Conservation (phyloP, 2,888 invertebrate species). For the Lomographa bimaculata region DNA sequence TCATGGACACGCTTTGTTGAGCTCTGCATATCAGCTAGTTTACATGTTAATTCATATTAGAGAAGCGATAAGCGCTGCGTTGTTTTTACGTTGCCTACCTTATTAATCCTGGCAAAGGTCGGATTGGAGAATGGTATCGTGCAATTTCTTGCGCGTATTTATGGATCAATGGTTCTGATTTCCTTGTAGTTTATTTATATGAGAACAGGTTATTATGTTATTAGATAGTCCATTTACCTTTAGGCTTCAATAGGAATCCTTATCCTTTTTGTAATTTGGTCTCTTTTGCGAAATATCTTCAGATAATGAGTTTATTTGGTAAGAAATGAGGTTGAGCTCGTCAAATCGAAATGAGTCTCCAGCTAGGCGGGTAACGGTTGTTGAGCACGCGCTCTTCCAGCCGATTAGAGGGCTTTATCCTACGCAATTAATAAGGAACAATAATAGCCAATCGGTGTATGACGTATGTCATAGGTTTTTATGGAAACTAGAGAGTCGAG, state of each 20-base stretch:
- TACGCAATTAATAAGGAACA: conserved; percentile 35
- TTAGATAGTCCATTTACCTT: too few species aligned
- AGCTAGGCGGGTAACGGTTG: conserved; percentile 46
- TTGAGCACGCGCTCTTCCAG: conserved; percentile 51
- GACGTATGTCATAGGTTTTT: conserved; percentile 26
- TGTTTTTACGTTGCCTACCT: conserved; percentile 34
- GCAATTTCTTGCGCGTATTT: conserved; percentile 22
- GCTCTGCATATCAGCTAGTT: conserved; percentile 36
- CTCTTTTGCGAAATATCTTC: conserved; percentile 25
- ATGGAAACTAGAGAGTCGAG: conserved; percentile 10
- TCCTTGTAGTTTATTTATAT: too few species aligned
- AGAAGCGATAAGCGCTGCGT: conserved; percentile 35
- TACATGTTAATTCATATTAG: conserved; percentile 51
- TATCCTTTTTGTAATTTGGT: conserved; percentile 10
- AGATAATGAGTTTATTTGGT: conserved; percentile 34
- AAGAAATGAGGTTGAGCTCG: conserved; percentile 44
- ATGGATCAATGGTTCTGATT: conserved; percentile 22
- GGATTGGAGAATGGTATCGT: conserved; percentile 27
- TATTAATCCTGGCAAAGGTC: conserved; percentile 43
- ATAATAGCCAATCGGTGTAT: conserved; percentile 32
- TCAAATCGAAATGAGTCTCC: conserved; percentile 57
- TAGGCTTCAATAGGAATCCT: conserved; percentile 8
- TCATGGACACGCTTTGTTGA: conserved; percentile 46
- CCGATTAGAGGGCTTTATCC: conserved; percentile 30
- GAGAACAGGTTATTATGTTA: too few species aligned